A percentile compares a stretch with the other conserved stretches of the same genome.
These are phyloP conservation scores for Gnatocerus cornutus DNA, from an alignment of 2,888 invertebrate genomes.

Conservation along the genomic window DNA sequence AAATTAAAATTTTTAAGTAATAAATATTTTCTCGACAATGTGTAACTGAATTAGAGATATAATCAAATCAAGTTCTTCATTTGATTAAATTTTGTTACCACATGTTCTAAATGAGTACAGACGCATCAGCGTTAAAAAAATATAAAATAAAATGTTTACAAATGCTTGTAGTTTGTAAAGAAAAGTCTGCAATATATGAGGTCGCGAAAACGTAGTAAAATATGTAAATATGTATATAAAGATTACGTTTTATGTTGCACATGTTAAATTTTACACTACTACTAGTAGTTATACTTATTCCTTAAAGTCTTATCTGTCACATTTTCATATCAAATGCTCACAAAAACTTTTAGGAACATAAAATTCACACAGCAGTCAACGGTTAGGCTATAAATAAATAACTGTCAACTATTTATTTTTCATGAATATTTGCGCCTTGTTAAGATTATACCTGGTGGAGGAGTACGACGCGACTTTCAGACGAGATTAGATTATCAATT, in stretches of 20 bases:
- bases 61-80: slow-evolving; percentile 25
- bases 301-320: neutral
- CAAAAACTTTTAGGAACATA: too few species aligned
- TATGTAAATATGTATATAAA: slow-evolving; percentile 14
- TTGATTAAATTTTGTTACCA: slow-evolving; percentile 12
- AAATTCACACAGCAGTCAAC: too few species aligned
- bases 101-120: neutral
- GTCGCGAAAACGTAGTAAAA: slow-evolving; percentile 10
- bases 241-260: slow-evolving; percentile 14
- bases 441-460: neutral
- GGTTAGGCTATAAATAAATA: too few species aligned
- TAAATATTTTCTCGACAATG: slow-evolving; percentile 35
- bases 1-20: slow-evolving; percentile 30
- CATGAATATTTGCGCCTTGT: neutral
- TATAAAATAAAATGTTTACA: slow-evolving; percentile 18
- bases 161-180: slow-evolving; percentile 17
- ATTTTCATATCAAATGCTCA: too few species aligned
- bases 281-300: too few species aligned
- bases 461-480: neutral
- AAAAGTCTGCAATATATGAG: slow-evolving; percentile 7
- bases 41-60: slow-evolving; percentile 33
- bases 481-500: slow-evolving; percentile 17
- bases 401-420: too few species aligned
- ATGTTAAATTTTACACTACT: slow-evolving; percentile 3
- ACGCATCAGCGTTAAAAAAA: neutral